A percentile compares a stretch with the other conserved stretches of the same genome.
These are phyloP conservation scores for Planiliza haematocheilus DNA, from an alignment of 2,113 vertebrate genomes.

Conservation along the genomic window DNA sequence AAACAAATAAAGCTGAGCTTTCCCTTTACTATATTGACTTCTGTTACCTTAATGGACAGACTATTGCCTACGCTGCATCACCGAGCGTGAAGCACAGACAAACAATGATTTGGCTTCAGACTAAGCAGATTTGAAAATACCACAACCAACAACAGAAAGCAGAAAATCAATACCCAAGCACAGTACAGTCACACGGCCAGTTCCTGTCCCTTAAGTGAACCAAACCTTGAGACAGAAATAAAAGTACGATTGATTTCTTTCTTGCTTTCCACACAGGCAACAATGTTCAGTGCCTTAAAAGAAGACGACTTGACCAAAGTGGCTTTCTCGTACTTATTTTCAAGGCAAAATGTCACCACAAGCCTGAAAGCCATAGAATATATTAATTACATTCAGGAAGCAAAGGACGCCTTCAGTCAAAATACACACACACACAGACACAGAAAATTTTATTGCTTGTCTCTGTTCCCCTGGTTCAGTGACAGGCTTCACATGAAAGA, in stretches of 20 bases:
- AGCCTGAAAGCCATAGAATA: slow-evolving; percentile 39
- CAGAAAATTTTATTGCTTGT: not conserved
- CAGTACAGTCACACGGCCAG: slow-evolving; percentile 27
- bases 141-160: slow-evolving; percentile 46
- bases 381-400: slow-evolving; percentile 38
- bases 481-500: slow-evolving; percentile 71
- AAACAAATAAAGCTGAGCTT: not conserved
- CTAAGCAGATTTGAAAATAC: slow-evolving; percentile 48
- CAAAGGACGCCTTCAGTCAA: slow-evolving; percentile 14
- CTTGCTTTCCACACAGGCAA: slow-evolving; percentile 37
- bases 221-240: slow-evolving; percentile 58
- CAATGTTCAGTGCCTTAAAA: slow-evolving; percentile 48
- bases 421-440: slow-evolving; percentile 7
- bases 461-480: slow-evolving; percentile 57
- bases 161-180: slow-evolving; percentile 63
- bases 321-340: slow-evolving; percentile 20
- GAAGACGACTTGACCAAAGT: slow-evolving; percentile 43
- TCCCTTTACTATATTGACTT: not conserved
- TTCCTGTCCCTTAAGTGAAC: slow-evolving; percentile 55
- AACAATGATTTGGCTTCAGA: slow-evolving; percentile 49
- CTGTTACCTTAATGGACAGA: slow-evolving; percentile 1
- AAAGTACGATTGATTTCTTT: slow-evolving; percentile 63
- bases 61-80: slow-evolving; percentile 9
- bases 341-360: slow-evolving; percentile 22
- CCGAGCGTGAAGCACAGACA: slow-evolving; percentile 13